These are phyloP conservation scores for Helicoverpa zea DNA, from an alignment of 1,140 invertebrate species.

Conservation along the genomic window DNA sequence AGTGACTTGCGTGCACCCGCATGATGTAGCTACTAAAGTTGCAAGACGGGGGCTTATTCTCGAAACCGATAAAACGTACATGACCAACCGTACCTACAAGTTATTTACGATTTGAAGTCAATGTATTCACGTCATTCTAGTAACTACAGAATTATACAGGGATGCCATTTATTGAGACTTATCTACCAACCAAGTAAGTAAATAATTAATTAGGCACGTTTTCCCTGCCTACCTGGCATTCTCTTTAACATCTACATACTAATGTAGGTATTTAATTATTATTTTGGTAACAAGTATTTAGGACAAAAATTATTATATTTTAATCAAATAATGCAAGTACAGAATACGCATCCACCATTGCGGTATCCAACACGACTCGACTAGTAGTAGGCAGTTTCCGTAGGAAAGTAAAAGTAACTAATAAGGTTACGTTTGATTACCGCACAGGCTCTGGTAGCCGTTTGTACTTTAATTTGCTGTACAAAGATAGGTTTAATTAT, in stretches of 20 bases:
- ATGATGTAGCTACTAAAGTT: conserved; percentile 53
- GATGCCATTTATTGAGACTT: background rate
- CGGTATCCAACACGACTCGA: conserved; percentile 56
- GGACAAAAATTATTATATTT: too few species aligned
- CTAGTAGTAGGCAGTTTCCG: conserved; percentile 57
- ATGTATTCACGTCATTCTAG: conserved; percentile 3
- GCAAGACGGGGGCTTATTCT: conserved; percentile 48
- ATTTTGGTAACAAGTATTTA: too few species aligned
- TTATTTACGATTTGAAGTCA: conserved; percentile 45
- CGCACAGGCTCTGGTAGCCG: background rate
- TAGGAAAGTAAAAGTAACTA: conserved; percentile 70
- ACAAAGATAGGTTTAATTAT: background rate
- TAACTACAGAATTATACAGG: background rate
- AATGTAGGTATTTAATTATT: background rate
- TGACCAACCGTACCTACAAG: conserved; percentile 27
- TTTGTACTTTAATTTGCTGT: background rate
- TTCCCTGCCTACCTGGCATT: too few species aligned
- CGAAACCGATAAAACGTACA: conserved; percentile 50
- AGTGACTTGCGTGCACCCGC: conserved; percentile 58
- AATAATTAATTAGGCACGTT: background rate
- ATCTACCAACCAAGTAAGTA: background rate
- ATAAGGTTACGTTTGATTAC: conserved; percentile 43
- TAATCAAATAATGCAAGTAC: background rate
- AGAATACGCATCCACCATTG: background rate
- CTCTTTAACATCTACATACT: background rate